Conservation (phyloP, 2,888 invertebrate genomes). For the Tupiocoris notatus region DNA sequence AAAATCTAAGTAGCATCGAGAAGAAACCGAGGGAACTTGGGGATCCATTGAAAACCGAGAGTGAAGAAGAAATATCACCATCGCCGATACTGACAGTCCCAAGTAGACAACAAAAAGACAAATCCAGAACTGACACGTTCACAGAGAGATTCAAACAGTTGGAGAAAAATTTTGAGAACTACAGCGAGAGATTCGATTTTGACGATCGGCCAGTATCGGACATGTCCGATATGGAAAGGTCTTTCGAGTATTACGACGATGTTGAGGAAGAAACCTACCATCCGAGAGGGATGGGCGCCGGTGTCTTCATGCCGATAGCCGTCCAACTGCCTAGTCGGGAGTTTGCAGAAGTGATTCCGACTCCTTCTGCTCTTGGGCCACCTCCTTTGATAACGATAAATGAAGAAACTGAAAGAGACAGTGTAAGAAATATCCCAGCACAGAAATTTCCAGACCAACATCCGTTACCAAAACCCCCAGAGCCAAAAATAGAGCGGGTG, state of each 20-base stretch:
- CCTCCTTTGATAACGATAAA: constrained; percentile 45
- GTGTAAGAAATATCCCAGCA: background rate
- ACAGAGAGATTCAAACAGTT: constrained; percentile 45
- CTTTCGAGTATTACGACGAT: constrained; percentile 48
- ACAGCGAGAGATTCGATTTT: constrained; percentile 34
- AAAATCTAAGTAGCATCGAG: constrained; percentile 6
- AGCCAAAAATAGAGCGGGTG: constrained; percentile 1
- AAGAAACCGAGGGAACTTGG: constrained; percentile 26
- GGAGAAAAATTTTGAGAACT: constrained; percentile 44
- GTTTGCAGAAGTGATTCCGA: constrained; percentile 27
- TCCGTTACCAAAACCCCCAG: background rate
- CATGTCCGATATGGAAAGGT: constrained; percentile 37
- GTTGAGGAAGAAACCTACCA: constrained; percentile 64
- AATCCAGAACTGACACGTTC: constrained; percentile 49
- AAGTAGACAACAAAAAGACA: constrained; percentile 16
- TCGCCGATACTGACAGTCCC: background rate
- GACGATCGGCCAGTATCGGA: constrained; percentile 23
- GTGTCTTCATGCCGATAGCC: constrained; percentile 30
- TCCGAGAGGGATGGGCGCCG: constrained; percentile 56
- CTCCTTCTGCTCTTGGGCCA: constrained; percentile 23
- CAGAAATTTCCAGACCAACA: background rate
- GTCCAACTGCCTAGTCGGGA: constrained; percentile 25
- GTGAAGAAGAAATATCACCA: background rate
- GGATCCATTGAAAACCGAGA: background rate
- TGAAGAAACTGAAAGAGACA: constrained; percentile 42